Evolutionary conservation across 2,888 invertebrate genomes (phyloP).

Genomic region (Epinotia nisella): DNA sequence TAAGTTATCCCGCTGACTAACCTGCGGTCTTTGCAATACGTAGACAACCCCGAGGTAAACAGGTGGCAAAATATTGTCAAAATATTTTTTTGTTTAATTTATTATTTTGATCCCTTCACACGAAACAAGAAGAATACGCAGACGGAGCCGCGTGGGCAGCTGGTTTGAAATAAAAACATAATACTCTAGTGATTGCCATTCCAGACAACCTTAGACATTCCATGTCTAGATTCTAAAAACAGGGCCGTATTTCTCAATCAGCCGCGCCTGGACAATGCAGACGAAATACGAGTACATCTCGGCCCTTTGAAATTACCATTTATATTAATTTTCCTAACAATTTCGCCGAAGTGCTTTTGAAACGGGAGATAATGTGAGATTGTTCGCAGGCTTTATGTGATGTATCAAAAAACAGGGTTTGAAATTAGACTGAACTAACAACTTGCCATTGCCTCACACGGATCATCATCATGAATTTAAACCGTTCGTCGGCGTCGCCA

Average conservation of each 20-base stretch:
- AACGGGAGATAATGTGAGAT: conserved; percentile 8
- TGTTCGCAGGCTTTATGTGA: background rate
- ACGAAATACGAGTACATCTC: conserved; percentile 19
- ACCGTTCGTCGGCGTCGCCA: no score
- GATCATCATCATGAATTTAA: no score
- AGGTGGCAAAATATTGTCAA: no score
- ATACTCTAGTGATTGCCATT: background rate
- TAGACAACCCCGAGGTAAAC: no score
- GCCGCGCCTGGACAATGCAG: conserved; percentile 18
- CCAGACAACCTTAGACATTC: conserved; percentile 1
- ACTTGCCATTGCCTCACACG: no score
- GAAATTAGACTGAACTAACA: no score
- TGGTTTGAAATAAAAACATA: background rate
- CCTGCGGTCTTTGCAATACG: no score
- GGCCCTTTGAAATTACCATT: conserved; percentile 21
- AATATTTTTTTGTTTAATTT: no score
- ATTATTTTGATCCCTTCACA: background rate
- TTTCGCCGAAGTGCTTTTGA: conserved; percentile 13
- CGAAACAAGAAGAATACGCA: no score
- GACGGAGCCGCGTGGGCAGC: no score
- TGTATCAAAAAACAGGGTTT: background rate
- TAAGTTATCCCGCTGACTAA: no score
- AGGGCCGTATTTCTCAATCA: conserved; percentile 29
- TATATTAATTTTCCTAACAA: conserved; percentile 25
- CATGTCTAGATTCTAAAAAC: conserved; percentile 4